Evolutionary conservation across 2,888 invertebrate genomes (phyloP).

Genomic region (Argynnis bischoffii): DNA sequence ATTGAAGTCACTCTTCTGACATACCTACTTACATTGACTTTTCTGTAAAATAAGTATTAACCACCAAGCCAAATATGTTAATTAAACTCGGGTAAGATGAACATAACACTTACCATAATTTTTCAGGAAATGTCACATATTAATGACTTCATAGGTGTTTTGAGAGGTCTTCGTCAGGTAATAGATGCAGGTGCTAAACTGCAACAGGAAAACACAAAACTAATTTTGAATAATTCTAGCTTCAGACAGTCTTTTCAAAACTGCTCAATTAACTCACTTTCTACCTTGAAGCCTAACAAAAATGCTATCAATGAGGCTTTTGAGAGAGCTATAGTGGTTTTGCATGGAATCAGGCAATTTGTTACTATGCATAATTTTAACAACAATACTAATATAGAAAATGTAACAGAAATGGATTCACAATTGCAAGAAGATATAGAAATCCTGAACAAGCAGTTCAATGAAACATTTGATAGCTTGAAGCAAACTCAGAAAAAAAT

Average conservation of each 20-base stretch:
- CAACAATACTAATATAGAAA: constrained; percentile 50
- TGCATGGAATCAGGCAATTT: constrained; percentile 86
- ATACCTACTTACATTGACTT: too few relatives aligned
- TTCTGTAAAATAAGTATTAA: too few relatives aligned
- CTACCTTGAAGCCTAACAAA: constrained; percentile 55
- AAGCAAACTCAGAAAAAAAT: constrained; percentile 51
- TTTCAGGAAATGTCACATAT: constrained; percentile 81
- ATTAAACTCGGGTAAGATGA: background rate
- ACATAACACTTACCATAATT: constrained; percentile 28
- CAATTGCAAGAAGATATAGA: constrained; percentile 66
- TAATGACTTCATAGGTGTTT: constrained; percentile 85
- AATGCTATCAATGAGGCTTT: constrained; percentile 69
- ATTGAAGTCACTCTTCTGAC: too few relatives aligned
- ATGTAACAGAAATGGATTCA: constrained; percentile 56
- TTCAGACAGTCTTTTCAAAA: constrained; percentile 73
- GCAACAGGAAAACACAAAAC: constrained; percentile 83
- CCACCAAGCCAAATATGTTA: too few relatives aligned
- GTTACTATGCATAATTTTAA: constrained; percentile 64
- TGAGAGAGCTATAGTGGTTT: constrained; percentile 86
- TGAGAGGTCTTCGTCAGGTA: constrained; percentile 87
- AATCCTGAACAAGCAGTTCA: constrained; percentile 71
- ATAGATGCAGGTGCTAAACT: constrained; percentile 85
- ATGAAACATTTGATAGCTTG: constrained; percentile 69
- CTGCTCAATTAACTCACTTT: constrained; percentile 62
- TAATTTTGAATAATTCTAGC: constrained; percentile 87